Conservation (phyloP, 2,797 vertebrate genomes). For the Cirrhinus mrigala region DNA sequence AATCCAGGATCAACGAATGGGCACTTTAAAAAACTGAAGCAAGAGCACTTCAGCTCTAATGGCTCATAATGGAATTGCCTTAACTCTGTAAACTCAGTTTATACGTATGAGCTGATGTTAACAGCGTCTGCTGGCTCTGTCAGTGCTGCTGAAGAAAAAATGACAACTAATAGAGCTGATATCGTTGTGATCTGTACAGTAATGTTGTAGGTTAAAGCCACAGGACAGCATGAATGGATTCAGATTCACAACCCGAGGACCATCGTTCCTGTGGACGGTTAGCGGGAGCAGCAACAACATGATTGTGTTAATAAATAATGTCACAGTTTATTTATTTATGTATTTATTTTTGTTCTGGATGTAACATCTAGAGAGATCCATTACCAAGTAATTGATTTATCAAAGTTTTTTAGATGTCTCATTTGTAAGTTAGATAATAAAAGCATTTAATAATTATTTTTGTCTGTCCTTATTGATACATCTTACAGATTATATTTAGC, state of each 20-base stretch:
- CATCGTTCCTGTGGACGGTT: neutral
- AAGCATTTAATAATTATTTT: neutral
- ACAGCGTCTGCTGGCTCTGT: slow-evolving; percentile 5
- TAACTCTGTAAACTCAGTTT: slow-evolving; percentile 11
- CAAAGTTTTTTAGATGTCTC: neutral
- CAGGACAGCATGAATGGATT: neutral
- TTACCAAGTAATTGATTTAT: neutral
- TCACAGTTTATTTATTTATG: neutral
- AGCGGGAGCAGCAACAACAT: neutral
- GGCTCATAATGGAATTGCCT: slow-evolving; percentile 18
- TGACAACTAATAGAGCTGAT: neutral
- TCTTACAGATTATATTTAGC: neutral
- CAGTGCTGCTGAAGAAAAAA: neutral
- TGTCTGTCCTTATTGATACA: neutral
- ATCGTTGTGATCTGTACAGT: neutral
- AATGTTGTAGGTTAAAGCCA: neutral
- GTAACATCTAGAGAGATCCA: neutral
- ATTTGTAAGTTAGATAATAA: slow-evolving; percentile 10
- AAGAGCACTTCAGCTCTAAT: slow-evolving; percentile 29
- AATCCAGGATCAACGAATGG: slow-evolving; percentile 68
- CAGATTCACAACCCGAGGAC: neutral
- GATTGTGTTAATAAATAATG: neutral
- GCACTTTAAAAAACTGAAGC: slow-evolving; percentile 56
- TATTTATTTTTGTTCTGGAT: slow-evolving; percentile 16
- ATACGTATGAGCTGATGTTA: neutral